A percentile compares a stretch with the other conserved stretches of the same genome.
Conservation (phyloP, 2,113 vertebrate species). For the Sinocyclocheilus grahami region DNA sequence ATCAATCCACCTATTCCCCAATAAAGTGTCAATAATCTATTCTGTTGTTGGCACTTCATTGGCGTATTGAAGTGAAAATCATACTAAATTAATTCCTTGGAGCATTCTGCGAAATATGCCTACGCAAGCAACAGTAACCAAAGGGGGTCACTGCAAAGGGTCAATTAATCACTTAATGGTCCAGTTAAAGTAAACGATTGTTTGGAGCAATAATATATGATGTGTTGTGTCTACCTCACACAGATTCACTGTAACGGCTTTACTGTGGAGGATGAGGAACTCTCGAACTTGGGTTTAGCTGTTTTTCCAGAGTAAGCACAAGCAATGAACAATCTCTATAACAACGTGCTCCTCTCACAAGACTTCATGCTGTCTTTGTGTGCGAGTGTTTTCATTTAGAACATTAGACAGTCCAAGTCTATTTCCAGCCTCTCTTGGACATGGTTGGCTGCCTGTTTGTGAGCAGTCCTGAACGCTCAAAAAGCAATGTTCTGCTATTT, state of each 20-base stretch:
- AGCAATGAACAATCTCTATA: background rate
- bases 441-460: no score
- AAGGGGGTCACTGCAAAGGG: background rate
- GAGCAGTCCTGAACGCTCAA: no score
- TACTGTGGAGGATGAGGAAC: slow-evolving; percentile 95
- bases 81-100: background rate
- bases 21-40: background rate
- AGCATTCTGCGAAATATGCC: background rate
- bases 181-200: background rate
- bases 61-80: background rate
- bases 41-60: background rate
- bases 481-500: no score
- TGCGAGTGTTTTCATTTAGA: background rate
- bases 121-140: background rate
- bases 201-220: background rate
- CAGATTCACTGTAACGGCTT: slow-evolving; percentile 95
- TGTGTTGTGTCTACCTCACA: background rate
- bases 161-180: background rate
- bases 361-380: background rate
- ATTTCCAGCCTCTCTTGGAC: no score
- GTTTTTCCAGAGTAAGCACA: slow-evolving; percentile 91
- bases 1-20: background rate
- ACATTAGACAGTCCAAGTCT: background rate
- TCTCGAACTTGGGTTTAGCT: slow-evolving; percentile 91
- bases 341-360: background rate